Evolutionary conservation across 2,113 vertebrate species (phyloP).

Genomic region (Castor canadensis): DNA sequence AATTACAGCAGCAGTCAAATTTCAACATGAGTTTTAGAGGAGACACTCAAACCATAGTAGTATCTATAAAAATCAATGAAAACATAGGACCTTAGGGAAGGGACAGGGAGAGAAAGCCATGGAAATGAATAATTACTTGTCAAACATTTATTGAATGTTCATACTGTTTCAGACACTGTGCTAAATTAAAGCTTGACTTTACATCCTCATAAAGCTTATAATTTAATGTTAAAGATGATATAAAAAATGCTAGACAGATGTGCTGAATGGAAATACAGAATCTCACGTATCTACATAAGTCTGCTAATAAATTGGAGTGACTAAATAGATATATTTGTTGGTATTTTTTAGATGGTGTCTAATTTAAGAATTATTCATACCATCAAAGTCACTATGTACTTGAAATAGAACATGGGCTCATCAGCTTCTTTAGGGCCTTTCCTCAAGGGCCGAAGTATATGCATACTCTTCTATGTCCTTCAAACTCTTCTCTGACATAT

Average conservation of each 20-base stretch:
- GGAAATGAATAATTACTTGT: neutral
- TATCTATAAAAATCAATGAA: neutral
- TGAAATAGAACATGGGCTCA: neutral
- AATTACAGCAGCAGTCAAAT: neutral
- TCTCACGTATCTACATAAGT: neutral
- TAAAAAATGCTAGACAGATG: neutral
- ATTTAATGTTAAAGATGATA: neutral
- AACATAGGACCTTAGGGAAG: neutral
- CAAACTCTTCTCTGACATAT: neutral
- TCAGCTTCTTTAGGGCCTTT: neutral
- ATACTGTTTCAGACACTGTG: constrained; percentile 16
- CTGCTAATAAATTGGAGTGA: constrained; percentile 30
- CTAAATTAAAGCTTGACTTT: neutral
- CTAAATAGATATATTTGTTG: neutral
- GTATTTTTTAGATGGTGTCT: no score
- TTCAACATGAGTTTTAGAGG: neutral
- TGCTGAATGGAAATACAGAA: neutral
- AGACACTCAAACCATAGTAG: neutral
- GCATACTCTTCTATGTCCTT: neutral
- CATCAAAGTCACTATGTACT: neutral
- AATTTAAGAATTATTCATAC: neutral
- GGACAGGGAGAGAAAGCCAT: neutral
- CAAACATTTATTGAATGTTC: neutral
- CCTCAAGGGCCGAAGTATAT: neutral
- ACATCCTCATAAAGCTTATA: neutral